These are phyloP conservation scores for Pelecanus crispus DNA, from an alignment of 2,113 vertebrate genomes.

Conservation along the genomic window DNA sequence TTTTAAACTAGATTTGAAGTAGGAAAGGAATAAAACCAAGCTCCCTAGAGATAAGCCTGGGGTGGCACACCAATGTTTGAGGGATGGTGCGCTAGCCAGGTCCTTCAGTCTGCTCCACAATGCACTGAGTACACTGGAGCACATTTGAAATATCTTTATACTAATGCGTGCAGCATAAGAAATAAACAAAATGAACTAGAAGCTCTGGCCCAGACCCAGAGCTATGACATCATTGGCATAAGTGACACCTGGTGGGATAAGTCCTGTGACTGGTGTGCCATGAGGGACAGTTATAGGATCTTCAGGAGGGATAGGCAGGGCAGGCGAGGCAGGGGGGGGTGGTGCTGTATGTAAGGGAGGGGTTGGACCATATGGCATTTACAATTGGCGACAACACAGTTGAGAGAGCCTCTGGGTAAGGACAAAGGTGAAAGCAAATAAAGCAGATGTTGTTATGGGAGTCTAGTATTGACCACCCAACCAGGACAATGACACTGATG, in stretches of 20 bases:
- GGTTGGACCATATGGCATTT: neutral
- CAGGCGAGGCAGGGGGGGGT: fast-evolving
- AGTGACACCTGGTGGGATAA: neutral
- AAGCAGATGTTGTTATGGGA: neutral
- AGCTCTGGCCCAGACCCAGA: neutral
- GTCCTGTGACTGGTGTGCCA: fast-evolving
- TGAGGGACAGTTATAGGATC: fast-evolving
- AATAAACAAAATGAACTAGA: neutral
- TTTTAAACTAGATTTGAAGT: neutral
- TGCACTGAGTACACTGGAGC: neutral
- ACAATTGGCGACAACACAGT: fast-evolving
- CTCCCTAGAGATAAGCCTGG: neutral
- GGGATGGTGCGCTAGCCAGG: no score
- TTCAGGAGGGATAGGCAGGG: neutral
- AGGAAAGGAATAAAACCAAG: neutral
- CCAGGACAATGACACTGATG: fast-evolving
- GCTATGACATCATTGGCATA: no score
- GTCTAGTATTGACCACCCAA: neutral
- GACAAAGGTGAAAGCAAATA: neutral
- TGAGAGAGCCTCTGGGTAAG: neutral
- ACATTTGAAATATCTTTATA: neutral
- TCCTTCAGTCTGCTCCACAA: neutral
- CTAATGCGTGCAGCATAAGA: neutral
- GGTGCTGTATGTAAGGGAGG: neutral
- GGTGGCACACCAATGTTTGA: neutral